A percentile compares a stretch with the other conserved stretches of the same genome.
Conservation (phyloP, 2,888 invertebrate species). For the Synergus laeviventris region DNA sequence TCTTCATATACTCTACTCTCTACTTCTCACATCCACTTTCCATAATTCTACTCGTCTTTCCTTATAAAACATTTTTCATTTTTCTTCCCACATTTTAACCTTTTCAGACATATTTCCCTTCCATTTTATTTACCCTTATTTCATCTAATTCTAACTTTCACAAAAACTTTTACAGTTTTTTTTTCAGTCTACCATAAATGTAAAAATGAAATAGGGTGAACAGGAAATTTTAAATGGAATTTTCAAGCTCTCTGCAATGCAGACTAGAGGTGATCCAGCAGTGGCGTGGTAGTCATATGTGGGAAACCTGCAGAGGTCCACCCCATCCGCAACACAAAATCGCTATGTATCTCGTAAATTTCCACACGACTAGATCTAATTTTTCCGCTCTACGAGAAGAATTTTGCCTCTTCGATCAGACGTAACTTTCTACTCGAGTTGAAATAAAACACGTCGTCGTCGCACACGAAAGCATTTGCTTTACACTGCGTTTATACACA, state of each 20-base stretch:
- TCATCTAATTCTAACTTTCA: too few relatives aligned
- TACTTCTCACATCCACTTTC: too few relatives aligned
- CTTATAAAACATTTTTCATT: too few relatives aligned
- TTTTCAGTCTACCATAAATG: not conserved
- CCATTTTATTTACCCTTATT: too few relatives aligned
- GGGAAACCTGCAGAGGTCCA: constrained; percentile 17
- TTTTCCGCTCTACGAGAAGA: constrained; percentile 33
- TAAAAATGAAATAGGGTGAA: not conserved
- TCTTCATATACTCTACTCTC: too few relatives aligned
- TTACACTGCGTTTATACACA: constrained; percentile 15
- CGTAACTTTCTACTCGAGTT: constrained; percentile 31
- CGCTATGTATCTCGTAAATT: constrained; percentile 36
- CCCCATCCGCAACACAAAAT: constrained; percentile 29
- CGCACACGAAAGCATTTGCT: constrained; percentile 22
- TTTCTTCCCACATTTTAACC: too few relatives aligned
- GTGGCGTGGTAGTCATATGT: constrained; percentile 30
- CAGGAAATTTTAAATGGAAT: not conserved
- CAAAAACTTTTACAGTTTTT: not conserved
- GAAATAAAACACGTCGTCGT: constrained; percentile 25
- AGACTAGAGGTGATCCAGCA: constrained; percentile 7
- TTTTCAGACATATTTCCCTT: too few relatives aligned
- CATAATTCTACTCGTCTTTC: too few relatives aligned
- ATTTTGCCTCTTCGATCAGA: constrained; percentile 33
- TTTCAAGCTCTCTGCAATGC: constrained; percentile 28
- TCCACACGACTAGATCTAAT: constrained; percentile 34